Evolutionary conservation across 2,113 vertebrate genomes (phyloP).

Genomic region (Numenius arquata): DNA sequence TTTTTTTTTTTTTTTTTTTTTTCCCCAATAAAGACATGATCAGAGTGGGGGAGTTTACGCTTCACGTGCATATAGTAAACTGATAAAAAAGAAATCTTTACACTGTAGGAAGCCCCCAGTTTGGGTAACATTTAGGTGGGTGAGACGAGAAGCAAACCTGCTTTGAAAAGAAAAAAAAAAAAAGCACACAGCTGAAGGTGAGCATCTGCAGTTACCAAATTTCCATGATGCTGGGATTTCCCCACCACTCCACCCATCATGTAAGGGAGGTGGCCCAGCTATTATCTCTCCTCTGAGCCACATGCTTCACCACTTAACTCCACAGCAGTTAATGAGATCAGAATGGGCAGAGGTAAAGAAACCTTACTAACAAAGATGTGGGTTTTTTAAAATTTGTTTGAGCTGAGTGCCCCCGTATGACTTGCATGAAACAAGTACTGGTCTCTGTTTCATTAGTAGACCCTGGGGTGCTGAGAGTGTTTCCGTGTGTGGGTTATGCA

Average conservation of each 20-base stretch:
- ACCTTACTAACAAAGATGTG: background rate
- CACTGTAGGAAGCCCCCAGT: background rate
- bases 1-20: background rate
- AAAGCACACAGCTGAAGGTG: background rate
- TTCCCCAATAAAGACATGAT: background rate
- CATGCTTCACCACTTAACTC: background rate
- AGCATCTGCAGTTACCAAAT: conserved; percentile 42
- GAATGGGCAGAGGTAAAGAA: background rate
- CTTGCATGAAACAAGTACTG: background rate
- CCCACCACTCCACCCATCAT: conserved; percentile 25
- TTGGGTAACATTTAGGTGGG: background rate
- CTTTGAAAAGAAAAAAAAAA: background rate
- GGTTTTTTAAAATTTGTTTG: background rate
- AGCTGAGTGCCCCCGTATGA: background rate
- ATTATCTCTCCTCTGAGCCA: background rate
- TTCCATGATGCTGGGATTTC: conserved; percentile 60
- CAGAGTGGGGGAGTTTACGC: background rate
- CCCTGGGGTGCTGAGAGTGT: background rate
- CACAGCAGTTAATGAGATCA: background rate
- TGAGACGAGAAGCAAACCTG: background rate
- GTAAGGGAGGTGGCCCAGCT: background rate
- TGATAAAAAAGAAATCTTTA: background rate
- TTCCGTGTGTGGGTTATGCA: background rate
- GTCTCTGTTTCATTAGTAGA: background rate
- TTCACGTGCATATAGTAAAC: background rate